Evolutionary conservation across 2,113 vertebrate genomes (phyloP), one percentile per base, ranked within the genome.

Genomic region (Cynoglossus semilaevis): DNA sequence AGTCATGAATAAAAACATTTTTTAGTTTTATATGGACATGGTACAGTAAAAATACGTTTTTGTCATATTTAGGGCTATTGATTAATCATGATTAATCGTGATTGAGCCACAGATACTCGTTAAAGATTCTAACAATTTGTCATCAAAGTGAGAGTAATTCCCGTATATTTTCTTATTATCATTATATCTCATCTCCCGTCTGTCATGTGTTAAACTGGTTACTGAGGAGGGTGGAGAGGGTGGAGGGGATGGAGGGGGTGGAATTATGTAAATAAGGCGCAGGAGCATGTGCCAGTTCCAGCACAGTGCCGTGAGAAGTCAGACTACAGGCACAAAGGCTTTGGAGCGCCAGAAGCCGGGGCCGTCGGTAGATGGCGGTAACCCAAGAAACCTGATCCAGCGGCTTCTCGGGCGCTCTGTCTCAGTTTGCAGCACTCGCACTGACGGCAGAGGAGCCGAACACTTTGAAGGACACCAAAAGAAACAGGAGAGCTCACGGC

Each of bases 281-380:
- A 81, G 76, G 79, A 80, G 71, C 77, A 51, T 81, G 81, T 83
- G 83, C 74, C 82, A 80, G 79, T 79, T 82, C 81, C 81, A 81
- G 86, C 79, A 82, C 81, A 88, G 84, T 88, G 83, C 75, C 74
- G 85, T 77, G 80, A 78, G 80, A 48, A 75, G 72, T 52, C 80
- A 82, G 78, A 60, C 19, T 57, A 34, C 9, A 68, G 57, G 60
- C 71, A 44, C 45, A 58, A 64, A 61, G 66, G 70, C 71, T 73
- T 61, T 67, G 69, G 68, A 63, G 38, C 75, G 57, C 58, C 50
- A 76, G 75, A 41, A 75, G 80, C 84, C 81, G 63, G 78, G 79
- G 71, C 88, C 72, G 87, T 86, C 90, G 87, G 85, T 91, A 91
- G 90, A 88, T 90, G 90, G 89, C 90, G 88, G 88, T 89, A 90